Percentiles rank a stretch among this genome's conserved stretches.
Evolutionary conservation across 2,113 vertebrate species (phyloP).

Genomic region (Picathartes gymnocephalus): DNA sequence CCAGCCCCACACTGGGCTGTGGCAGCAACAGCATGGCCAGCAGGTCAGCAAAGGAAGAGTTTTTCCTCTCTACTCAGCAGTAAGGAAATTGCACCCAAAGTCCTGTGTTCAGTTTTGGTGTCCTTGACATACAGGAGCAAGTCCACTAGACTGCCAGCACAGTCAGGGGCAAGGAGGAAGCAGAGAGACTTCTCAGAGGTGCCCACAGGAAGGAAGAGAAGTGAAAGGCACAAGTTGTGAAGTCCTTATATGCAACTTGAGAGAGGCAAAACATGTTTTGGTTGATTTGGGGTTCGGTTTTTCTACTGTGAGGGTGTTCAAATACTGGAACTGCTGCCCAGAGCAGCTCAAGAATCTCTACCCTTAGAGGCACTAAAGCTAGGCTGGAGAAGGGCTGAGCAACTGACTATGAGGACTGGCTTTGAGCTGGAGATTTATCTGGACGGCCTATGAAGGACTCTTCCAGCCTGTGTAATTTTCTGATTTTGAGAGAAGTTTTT

Average conservation of each 20-base stretch:
- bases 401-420: not conserved
- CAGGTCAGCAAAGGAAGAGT: not conserved
- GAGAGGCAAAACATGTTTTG: not conserved
- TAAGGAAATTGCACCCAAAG: not conserved
- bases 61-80: not conserved
- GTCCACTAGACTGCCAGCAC: not conserved
- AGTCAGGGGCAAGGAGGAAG: not conserved
- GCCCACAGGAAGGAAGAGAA: not conserved
- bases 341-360: not conserved
- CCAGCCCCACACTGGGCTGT: not conserved
- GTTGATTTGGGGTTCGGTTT: not conserved
- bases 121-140: not conserved
- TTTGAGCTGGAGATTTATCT: not conserved
- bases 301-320: not conserved
- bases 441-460: not conserved
- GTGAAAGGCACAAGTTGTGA: not conserved
- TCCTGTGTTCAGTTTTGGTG: not conserved
- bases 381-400: not conserved
- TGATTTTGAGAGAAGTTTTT: not conserved
- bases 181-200: not conserved
- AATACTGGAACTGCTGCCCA: not conserved
- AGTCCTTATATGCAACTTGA: accelerated
- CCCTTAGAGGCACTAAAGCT: not conserved
- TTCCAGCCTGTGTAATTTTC: not conserved
- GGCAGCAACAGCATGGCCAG: accelerated